Conservation (phyloP, 30 jellyfish, hydroid and myxozoan genomes). For the Pelagia noctiluca region DNA sequence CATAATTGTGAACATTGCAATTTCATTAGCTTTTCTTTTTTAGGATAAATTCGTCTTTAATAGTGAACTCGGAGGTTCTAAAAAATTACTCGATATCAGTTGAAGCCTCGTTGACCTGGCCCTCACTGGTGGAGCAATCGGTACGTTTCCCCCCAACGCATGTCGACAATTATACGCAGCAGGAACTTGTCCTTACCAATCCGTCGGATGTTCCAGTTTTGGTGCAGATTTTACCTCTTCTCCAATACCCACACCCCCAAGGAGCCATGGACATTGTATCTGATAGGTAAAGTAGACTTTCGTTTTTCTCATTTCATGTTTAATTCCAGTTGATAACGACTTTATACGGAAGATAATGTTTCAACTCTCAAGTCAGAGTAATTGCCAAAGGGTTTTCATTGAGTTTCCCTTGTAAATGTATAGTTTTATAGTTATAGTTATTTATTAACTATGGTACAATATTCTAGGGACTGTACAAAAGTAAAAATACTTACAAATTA, state of each 20-base stretch:
- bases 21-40: slow-evolving; percentile 2
- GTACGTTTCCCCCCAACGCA: slow-evolving; percentile 95
- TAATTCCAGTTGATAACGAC: background rate
- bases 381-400: too few species aligned
- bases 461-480: too few species aligned
- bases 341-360: background rate
- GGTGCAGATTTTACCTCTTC: slow-evolving; percentile 88
- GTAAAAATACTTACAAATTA: too few species aligned
- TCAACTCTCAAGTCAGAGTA: too few species aligned
- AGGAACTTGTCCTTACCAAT: slow-evolving; percentile 78
- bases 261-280: slow-evolving; percentile 98
- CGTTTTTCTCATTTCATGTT: background rate
- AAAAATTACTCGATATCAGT: slow-evolving; percentile 86
- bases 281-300: slow-evolving; percentile 74
- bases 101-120: slow-evolving; percentile 97
- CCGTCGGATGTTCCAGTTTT: slow-evolving; percentile 96
- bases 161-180: slow-evolving; percentile 81
- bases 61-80: slow-evolving; percentile 78
- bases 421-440: too few species aligned
- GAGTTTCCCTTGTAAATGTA: too few species aligned
- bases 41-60: slow-evolving; percentile 88
- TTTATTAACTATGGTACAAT: too few species aligned
- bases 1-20: background rate
- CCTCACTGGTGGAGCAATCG: slow-evolving; percentile 94
- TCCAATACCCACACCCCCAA: slow-evolving; percentile 94